A percentile compares a stretch with the other conserved stretches of the same genome.
Conservation (phyloP, 1,140 invertebrate genomes). For the Intoshia linei region DNA sequence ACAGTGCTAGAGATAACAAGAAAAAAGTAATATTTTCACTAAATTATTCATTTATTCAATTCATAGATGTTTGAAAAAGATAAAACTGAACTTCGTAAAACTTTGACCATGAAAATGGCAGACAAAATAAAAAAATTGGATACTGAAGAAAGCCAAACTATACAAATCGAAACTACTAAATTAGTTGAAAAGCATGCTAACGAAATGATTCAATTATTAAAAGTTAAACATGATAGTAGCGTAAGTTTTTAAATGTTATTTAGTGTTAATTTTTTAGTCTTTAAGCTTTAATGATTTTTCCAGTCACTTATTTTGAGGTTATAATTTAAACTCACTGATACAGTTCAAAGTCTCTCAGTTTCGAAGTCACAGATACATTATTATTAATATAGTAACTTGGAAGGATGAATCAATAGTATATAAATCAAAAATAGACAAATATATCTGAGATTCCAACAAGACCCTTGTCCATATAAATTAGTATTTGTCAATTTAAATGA, state of each 20-base stretch:
- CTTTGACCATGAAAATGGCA: conserved; percentile 13
- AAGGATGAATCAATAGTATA: too few species aligned
- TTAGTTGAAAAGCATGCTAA: conserved; percentile 17
- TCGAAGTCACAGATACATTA: too few species aligned
- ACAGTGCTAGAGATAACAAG: conserved; percentile 9
- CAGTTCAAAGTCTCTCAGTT: too few species aligned
- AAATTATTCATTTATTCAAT: background rate
- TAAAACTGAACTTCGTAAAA: conserved; percentile 15
- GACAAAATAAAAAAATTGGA: conserved; percentile 13
- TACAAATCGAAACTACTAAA: conserved; percentile 13
- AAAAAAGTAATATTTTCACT: conserved; percentile 10
- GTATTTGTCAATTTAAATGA: too few species aligned
- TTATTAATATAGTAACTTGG: too few species aligned
- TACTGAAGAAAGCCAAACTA: conserved; percentile 17
- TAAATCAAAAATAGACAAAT: too few species aligned
- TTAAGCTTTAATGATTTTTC: too few species aligned
- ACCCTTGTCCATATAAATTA: too few species aligned
- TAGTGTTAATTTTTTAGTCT: too few species aligned
- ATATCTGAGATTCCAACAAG: too few species aligned
- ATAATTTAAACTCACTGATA: too few species aligned
- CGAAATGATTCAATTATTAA: conserved; percentile 18
- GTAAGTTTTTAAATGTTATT: background rate
- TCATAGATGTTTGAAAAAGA: conserved; percentile 16
- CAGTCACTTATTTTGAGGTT: too few species aligned
- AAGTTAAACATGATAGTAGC: conserved; percentile 11